These are phyloP conservation scores for Maniola hyperantus DNA, from an alignment of 2,888 invertebrate genomes.

Conservation along the genomic window DNA sequence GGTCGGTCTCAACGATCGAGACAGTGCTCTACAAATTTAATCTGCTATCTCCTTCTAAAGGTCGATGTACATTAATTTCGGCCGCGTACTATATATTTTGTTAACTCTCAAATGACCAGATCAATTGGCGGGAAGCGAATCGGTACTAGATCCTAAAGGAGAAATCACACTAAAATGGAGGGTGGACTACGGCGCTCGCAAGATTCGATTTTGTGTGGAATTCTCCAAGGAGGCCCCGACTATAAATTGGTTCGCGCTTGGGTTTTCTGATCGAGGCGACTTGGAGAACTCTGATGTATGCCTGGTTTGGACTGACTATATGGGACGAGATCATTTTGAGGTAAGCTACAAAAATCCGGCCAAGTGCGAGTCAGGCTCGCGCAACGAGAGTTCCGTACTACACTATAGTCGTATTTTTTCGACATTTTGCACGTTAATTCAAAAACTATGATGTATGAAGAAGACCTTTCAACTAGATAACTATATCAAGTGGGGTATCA, in stretches of 20 bases:
- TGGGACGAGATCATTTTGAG: constrained; percentile 79
- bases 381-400: no score
- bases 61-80: no score
- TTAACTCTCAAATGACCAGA: constrained; percentile 43
- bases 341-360: constrained; percentile 48
- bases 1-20: no score
- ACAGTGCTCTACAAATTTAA: no score
- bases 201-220: constrained; percentile 77
- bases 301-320: constrained; percentile 89
- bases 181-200: constrained; percentile 61
- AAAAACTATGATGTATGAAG: no score
- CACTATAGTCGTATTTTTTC: no score
- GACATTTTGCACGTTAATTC: no score
- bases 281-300: constrained; percentile 90
- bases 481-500: no score
- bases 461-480: no score
- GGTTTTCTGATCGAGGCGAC: constrained; percentile 92
- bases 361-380: no score
- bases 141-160: constrained; percentile 71
- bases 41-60: no score
- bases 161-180: constrained; percentile 68
- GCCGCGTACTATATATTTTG: no score
- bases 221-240: constrained; percentile 70
- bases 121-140: constrained; percentile 62
- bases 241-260: constrained; percentile 90